Percentiles rank a stretch among this genome's conserved stretches.
Evolutionary conservation across 1,140 invertebrate species (phyloP).

Genomic region (Nebria ingens): DNA sequence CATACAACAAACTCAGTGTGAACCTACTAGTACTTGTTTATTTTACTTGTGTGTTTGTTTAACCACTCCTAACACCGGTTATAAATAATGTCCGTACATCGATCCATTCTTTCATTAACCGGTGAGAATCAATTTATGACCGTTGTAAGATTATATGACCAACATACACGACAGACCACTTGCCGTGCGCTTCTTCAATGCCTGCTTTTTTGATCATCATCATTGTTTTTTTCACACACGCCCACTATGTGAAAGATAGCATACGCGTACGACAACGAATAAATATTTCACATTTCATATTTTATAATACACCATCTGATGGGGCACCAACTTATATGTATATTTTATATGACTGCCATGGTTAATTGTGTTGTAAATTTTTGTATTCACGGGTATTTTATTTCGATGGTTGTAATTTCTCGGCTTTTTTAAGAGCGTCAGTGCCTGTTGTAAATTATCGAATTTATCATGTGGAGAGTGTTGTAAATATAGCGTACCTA

Average conservation of each 20-base stretch:
- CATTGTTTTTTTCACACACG: slow-evolving; percentile 7
- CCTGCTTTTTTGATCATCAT: background rate
- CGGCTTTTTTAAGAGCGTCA: background rate
- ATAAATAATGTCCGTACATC: slow-evolving; percentile 5
- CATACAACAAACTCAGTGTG: too few relatives aligned
- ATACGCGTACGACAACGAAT: background rate
- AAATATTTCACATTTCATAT: slow-evolving; percentile 4
- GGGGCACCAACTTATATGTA: background rate
- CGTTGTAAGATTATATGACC: background rate
- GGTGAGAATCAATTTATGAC: slow-evolving; percentile 2
- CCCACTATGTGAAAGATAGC: too few relatives aligned
- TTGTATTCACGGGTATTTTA: slow-evolving; percentile 3
- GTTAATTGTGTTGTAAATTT: slow-evolving; percentile 5
- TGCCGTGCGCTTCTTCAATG: background rate
- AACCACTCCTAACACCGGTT: slow-evolving; percentile 5
- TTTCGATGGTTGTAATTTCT: background rate
- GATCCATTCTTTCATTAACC: slow-evolving; percentile 4
- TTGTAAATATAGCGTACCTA: slow-evolving; percentile 3
- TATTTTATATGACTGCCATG: background rate
- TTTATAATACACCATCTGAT: background rate
- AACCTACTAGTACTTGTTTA: too few relatives aligned
- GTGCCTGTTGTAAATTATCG: background rate
- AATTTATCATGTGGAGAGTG: slow-evolving; percentile 1
- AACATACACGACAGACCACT: background rate
- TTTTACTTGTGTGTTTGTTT: slow-evolving; percentile 5